These are phyloP conservation scores for Meloidogyne exigua DNA, from an alignment of 1,140 invertebrate species.

Conservation along the genomic window DNA sequence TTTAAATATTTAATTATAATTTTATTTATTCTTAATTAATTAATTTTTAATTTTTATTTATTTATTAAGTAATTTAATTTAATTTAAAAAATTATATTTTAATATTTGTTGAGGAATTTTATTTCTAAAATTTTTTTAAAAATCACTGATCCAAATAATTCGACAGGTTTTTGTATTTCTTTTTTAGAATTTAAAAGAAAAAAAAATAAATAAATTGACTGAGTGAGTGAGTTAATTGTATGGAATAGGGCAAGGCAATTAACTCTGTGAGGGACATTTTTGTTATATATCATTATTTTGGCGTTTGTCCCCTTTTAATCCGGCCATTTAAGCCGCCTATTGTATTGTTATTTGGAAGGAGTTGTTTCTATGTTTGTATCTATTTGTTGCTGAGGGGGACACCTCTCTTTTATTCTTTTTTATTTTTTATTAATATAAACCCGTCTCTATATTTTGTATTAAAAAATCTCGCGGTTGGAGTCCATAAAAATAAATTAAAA, in stretches of 20 bases:
- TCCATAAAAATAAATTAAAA: neutral
- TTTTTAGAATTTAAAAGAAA: neutral
- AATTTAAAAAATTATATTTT: no score
- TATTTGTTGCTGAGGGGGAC: neutral
- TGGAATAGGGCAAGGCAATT: neutral
- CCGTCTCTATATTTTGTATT: neutral
- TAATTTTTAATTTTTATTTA: no score
- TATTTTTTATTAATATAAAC: no score
- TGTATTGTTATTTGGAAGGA: neutral
- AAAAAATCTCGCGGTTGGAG: neutral
- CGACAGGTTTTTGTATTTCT: neutral
- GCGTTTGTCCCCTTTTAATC: conserved; percentile 1
- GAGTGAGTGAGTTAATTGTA: neutral
- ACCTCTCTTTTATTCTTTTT: neutral
- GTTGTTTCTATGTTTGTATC: neutral
- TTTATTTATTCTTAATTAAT: no score
- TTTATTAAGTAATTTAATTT: no score
- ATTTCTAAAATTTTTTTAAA: conserved; percentile 1
- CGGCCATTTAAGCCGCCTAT: conserved; percentile 3
- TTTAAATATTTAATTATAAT: no score
- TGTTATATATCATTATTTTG: neutral
- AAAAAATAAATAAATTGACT: neutral
- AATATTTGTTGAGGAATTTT: neutral
- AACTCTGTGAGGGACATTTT: conserved; percentile 4
- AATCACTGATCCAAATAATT: conserved; percentile 5